A percentile compares a stretch with the other conserved stretches of the same genome.
Evolutionary conservation across 1,140 invertebrate species (phyloP).

Genomic region (Saxidomus purpurata): DNA sequence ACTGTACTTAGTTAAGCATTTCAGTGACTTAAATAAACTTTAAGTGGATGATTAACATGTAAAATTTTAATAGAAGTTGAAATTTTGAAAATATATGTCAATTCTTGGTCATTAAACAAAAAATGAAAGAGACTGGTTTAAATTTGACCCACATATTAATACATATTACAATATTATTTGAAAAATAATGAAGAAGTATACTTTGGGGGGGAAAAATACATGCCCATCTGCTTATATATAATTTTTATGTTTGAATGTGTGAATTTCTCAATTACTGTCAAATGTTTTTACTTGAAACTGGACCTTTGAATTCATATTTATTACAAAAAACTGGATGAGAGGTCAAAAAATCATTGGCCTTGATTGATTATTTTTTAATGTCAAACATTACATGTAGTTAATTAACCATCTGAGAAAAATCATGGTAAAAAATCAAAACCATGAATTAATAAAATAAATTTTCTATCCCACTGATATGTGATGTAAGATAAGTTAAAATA

Average conservation of each 20-base stretch:
- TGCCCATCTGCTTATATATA: conserved; percentile 34
- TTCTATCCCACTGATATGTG: conserved; percentile 35
- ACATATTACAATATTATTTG: no score
- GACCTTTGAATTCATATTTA: background rate
- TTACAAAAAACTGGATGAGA: conserved; percentile 18
- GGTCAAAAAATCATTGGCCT: conserved; percentile 26
- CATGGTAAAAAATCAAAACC: background rate
- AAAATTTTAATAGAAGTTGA: no score
- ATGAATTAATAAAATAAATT: conserved; percentile 23
- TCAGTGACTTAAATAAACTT: no score
- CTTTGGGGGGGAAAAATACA: background rate
- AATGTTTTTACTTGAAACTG: background rate
- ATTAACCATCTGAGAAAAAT: conserved; percentile 16
- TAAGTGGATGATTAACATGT: no score
- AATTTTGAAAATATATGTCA: no score
- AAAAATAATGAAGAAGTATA: conserved; percentile 21
- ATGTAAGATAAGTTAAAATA: conserved; percentile 22
- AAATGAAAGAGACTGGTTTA: no score
- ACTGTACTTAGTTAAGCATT: no score
- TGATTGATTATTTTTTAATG: conserved; percentile 39
- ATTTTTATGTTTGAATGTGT: background rate
- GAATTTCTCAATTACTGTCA: background rate
- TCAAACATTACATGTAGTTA: conserved; percentile 10
- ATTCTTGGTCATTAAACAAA: no score
- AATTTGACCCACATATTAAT: no score